Percentiles rank a stretch among this genome's conserved stretches.
Conservation (phyloP, 1,140 invertebrate species). For the Asobara japonica region DNA sequence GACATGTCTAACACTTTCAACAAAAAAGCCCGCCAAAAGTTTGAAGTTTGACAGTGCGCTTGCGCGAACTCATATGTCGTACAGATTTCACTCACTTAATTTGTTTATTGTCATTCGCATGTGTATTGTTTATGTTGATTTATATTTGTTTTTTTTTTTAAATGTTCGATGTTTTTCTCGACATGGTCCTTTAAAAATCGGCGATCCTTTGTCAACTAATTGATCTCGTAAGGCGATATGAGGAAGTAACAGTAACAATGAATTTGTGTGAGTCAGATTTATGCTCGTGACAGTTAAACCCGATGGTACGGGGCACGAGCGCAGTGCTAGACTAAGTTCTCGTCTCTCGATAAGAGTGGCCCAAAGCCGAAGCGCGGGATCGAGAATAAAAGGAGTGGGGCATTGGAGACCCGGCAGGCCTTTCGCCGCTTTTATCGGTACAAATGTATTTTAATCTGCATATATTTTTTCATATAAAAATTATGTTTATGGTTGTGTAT, state of each 20-base stretch:
- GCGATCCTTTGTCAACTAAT: too few species aligned
- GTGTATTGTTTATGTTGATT: background rate
- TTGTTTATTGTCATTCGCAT: background rate
- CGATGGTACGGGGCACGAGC: slow-evolving; percentile 17
- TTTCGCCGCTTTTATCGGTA: slow-evolving; percentile 27
- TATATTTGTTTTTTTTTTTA: background rate
- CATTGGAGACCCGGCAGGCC: slow-evolving; percentile 23
- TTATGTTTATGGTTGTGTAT: too few species aligned
- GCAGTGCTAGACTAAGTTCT: slow-evolving; percentile 6
- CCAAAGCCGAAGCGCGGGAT: slow-evolving; percentile 11
- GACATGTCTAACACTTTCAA: too few species aligned
- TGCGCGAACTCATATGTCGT: slow-evolving; percentile 15
- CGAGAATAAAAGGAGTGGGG: slow-evolving; percentile 1
- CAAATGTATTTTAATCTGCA: slow-evolving; percentile 4
- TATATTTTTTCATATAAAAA: too few species aligned
- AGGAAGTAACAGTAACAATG: background rate
- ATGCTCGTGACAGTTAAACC: background rate
- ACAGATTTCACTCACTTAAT: slow-evolving; percentile 30
- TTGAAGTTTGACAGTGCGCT: slow-evolving; percentile 31
- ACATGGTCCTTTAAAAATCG: background rate
- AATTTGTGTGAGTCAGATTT: background rate
- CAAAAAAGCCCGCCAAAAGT: too few species aligned
- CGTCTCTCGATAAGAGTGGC: slow-evolving; percentile 8
- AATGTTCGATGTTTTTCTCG: background rate
- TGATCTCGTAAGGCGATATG: too few species aligned